Evolutionary conservation across 2,113 vertebrate genomes (phyloP).

Genomic region (Mormyrus lacerda): DNA sequence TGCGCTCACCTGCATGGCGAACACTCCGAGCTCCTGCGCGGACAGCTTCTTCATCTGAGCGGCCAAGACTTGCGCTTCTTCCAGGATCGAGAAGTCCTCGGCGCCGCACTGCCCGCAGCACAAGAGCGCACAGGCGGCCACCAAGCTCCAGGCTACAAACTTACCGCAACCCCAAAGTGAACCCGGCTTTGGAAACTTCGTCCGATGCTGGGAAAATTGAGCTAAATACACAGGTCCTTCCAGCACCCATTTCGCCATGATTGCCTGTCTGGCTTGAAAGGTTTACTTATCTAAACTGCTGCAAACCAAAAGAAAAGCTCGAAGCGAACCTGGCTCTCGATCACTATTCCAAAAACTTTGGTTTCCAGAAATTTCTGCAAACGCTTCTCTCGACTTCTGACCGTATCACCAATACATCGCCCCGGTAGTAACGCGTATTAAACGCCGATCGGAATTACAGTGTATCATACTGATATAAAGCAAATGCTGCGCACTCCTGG

Average conservation of each 20-base stretch:
- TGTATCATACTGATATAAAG: neutral
- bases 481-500: neutral
- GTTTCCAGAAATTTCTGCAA: neutral
- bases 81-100: conserved; percentile 87
- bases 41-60: conserved; percentile 84
- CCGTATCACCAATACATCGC: neutral
- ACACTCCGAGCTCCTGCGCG: conserved; percentile 83
- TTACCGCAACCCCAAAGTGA: conserved; percentile 26
- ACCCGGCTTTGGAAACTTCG: conserved; percentile 17
- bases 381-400: neutral
- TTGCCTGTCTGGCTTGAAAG: neutral
- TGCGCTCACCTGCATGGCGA: conserved; percentile 80
- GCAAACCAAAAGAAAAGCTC: neutral
- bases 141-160: conserved; percentile 44
- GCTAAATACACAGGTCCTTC: conserved; percentile 30
- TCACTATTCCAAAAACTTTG: neutral
- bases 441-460: neutral
- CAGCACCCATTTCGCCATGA: conserved; percentile 18
- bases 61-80: conserved; percentile 83
- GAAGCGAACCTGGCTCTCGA: neutral
- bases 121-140: conserved; percentile 47
- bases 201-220: conserved; percentile 40
- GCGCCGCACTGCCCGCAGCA: conserved; percentile 63
- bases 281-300: neutral
- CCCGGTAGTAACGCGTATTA: neutral